Base-by-base conservation (phyloP, 2,113 vertebrate genomes). In the Podarcis cretensis region DNA sequence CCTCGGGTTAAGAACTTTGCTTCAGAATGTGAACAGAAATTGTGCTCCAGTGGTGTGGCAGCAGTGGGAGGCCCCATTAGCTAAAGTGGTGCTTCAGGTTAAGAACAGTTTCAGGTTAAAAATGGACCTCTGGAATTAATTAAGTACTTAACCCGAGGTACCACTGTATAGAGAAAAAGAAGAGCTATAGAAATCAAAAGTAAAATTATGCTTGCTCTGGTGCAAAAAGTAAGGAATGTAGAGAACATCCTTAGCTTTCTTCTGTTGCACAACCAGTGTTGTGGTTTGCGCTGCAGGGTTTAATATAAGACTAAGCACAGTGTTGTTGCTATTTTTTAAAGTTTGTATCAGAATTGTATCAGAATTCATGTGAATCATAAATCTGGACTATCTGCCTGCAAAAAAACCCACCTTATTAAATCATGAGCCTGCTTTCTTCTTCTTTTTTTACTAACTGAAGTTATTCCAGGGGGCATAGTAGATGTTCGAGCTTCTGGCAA, bases 281-380 rank as follows among this genome's bases (percentile, higher is more conserved):
- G 59, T 69, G 4, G 35, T 92, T 93, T 79, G 83, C 87, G 30
- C 43, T 89, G 27, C 66, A 80, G 5, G 12, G n/a, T 83, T 30
- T n/a, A 86, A 85, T 90, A 48, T 0, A 84, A 81, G 43, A 37
- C 84, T 1, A 84, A n/a, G 63, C 35, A 27, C 40, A 91, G 91
- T 80, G 82, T 9, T 7, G 48, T 2, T 48, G 48, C 9, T 48
- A 48, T 48, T 48, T 85, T 18, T 63, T 63, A 5, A 63, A n/a
- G 4, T 63, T 84, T 73, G 48, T 25, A 73, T n/a, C 74, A 25
- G 13, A 73, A 91, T 85, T 43, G n/a, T n/a, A n/a, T n/a, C n/a
- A n/a, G n/a, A n/a, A n/a, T n/a, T n/a, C 5, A 20, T n/a, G 20
- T 13, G 9, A 59, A 69, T 90, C 86, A 4, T 40, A 92, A 92